These are phyloP conservation scores for Delichon dasypus DNA, from an alignment of 2,797 vertebrate genomes.

Conservation along the genomic window DNA sequence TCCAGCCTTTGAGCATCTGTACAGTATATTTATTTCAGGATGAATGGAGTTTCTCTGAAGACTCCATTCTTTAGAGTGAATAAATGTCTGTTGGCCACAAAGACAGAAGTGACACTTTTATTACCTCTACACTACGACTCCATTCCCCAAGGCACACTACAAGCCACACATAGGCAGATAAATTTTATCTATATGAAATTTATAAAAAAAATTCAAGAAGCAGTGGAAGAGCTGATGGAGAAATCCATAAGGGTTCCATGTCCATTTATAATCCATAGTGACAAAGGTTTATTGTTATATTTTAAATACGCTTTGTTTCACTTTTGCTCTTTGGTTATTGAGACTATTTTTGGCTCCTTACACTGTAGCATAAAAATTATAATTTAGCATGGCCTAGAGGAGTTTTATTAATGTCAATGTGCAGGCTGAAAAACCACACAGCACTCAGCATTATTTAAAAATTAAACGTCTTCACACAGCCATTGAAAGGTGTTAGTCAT, in stretches of 20 bases:
- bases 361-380: neutral
- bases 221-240: neutral
- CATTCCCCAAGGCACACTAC: neutral
- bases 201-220: neutral
- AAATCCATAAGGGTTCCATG: neutral
- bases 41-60: neutral
- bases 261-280: neutral
- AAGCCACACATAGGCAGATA: fast-evolving
- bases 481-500: neutral
- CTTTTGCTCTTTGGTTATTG: neutral
- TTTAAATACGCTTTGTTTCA: neutral
- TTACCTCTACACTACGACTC: fast-evolving
- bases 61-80: neutral
- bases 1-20: neutral
- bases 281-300: neutral
- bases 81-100: neutral
- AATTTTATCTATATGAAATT: neutral
- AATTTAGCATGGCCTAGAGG: neutral
- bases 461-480: neutral
- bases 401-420: neutral
- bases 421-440: neutral
- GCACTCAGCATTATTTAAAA: neutral
- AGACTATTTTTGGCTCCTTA: neutral
- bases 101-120: neutral
- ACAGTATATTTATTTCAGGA: neutral